Percentiles rank a stretch among this genome's conserved stretches.
phyloP scores from a whole-genome alignment of 2,113 vertebrate species.

The Anarrhichthys ocellatus region DNA sequence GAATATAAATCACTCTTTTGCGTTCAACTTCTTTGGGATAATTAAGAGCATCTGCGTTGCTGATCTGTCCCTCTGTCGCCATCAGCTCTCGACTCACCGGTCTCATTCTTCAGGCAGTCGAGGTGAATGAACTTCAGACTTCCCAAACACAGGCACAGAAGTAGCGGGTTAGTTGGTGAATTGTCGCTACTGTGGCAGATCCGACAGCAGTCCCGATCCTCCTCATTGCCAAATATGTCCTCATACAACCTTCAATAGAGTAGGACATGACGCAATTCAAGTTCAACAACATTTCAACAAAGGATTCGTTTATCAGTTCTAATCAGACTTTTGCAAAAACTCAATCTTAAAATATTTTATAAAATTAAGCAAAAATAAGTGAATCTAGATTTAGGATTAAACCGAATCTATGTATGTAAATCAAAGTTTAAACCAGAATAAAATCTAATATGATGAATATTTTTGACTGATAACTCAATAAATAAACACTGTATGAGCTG shows the following conservation, averaged over 20 bases:
- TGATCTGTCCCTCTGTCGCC: background rate
- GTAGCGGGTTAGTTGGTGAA: constrained; percentile 84
- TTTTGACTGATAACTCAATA: background rate
- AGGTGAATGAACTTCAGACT: background rate
- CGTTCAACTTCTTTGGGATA: background rate
- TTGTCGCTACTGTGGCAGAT: constrained; percentile 86
- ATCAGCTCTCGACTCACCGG: background rate
- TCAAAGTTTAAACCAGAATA: background rate
- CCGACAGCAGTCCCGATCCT: constrained; percentile 86
- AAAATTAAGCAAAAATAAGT: no score
- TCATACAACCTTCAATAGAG: constrained; percentile 81
- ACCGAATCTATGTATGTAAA: background rate
- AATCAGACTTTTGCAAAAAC: no score
- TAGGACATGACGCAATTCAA: background rate
- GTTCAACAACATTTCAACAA: no score
- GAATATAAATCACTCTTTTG: background rate
- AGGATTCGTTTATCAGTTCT: no score
- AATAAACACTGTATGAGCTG: background rate
- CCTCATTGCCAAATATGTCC: constrained; percentile 84
- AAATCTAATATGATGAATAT: background rate
- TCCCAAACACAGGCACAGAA: constrained; percentile 84
- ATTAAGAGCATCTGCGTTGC: background rate
- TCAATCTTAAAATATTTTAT: no score
- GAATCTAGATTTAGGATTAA: background rate
- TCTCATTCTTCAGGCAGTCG: background rate